phyloP scores from a whole-genome alignment of 2,888 invertebrate genomes.

The Eilema griseolum region DNA sequence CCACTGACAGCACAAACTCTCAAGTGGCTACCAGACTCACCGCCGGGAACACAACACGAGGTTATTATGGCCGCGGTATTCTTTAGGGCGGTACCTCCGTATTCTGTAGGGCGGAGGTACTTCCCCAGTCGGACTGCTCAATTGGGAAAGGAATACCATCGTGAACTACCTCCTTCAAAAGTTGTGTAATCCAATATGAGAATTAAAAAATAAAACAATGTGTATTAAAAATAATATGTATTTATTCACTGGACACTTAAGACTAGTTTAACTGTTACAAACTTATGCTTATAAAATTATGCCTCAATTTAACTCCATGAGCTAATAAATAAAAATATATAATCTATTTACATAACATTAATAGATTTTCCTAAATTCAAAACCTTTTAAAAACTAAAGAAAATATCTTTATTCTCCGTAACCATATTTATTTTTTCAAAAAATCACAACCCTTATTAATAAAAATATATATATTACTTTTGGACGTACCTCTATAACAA shows the following conservation, averaged over 20 bases:
- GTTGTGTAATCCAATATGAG: neutral
- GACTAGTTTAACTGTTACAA: no score
- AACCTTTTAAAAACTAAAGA: neutral
- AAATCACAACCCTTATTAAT: neutral
- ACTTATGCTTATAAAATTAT: neutral
- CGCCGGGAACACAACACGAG: no score
- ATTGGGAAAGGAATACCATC: no score
- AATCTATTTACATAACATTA: neutral
- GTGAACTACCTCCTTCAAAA: no score
- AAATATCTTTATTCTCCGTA: no score
- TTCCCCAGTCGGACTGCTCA: no score
- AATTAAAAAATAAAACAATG: neutral
- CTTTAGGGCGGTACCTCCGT: no score
- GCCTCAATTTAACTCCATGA: neutral
- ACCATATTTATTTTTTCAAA: neutral
- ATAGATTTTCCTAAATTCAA: neutral
- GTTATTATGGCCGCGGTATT: no score
- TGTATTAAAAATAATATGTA: neutral
- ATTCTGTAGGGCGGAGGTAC: no score
- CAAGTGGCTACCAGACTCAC: no score
- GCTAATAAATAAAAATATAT: neutral
- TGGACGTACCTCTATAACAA: neutral
- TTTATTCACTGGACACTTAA: constrained; percentile 7
- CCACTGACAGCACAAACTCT: no score
- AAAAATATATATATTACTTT: neutral